Percentiles rank a stretch among this genome's conserved stretches.
Evolutionary conservation across 2,797 vertebrate genomes (phyloP).

Genomic region (Eospalax fontanierii): DNA sequence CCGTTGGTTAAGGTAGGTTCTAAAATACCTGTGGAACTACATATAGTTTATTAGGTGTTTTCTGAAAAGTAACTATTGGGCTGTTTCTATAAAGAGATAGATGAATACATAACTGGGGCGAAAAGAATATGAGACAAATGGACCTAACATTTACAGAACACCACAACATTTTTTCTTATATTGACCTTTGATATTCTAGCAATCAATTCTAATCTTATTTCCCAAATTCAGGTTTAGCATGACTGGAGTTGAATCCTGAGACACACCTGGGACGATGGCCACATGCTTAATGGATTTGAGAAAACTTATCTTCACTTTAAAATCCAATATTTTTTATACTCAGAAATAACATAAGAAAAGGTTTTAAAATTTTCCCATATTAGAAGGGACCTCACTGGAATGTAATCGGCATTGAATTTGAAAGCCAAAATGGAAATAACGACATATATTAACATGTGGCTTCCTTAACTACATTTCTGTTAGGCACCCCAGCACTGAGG

Average conservation of each 20-base stretch:
- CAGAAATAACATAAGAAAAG: slow-evolving; percentile 54
- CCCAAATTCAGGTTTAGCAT: slow-evolving; percentile 11
- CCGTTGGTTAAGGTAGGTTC: too few relatives aligned
- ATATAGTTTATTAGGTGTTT: neutral
- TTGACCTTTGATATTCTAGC: slow-evolving; percentile 23
- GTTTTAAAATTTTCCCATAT: slow-evolving; percentile 57
- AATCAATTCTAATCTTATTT: slow-evolving; percentile 77
- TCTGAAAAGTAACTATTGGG: neutral
- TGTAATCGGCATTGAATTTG: slow-evolving; percentile 11
- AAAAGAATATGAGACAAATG: neutral
- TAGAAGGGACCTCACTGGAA: slow-evolving; percentile 61
- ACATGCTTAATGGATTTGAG: neutral
- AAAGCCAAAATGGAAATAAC: slow-evolving; percentile 23
- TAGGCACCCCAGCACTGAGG: neutral
- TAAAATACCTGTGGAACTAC: neutral
- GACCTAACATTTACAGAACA: slow-evolving; percentile 3
- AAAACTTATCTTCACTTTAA: slow-evolving; percentile 57
- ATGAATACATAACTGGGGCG: neutral
- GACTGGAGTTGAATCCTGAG: slow-evolving; percentile 28
- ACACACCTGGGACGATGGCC: neutral
- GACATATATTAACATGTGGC: neutral
- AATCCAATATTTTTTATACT: slow-evolving; percentile 3
- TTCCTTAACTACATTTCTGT: slow-evolving; percentile 44
- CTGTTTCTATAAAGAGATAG: neutral
- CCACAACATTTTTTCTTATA: slow-evolving; percentile 7